These are phyloP conservation scores for Geotrypetes seraphini DNA, from an alignment of 2,797 vertebrate species.

Conservation along the genomic window DNA sequence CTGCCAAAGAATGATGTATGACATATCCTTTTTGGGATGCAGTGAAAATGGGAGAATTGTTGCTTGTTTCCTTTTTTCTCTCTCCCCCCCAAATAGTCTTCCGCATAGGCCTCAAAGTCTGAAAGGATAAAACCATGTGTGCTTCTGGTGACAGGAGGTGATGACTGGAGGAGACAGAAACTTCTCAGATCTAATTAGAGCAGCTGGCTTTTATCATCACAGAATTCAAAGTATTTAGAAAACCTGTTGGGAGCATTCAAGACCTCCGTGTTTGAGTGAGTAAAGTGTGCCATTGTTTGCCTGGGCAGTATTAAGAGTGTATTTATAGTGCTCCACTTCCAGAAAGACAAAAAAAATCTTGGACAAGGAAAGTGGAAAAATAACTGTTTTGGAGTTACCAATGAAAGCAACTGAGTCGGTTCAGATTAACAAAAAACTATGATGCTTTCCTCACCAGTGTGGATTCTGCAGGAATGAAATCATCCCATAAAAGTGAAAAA, in stretches of 20 bases:
- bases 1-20: conserved; percentile 2
- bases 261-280: conserved; percentile 19
- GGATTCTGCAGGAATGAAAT: background rate
- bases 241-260: conserved; percentile 25
- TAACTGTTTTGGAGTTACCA: conserved; percentile 14
- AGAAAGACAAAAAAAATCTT: conserved; percentile 3
- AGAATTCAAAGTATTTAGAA: conserved; percentile 14
- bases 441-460: background rate
- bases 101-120: too few species aligned
- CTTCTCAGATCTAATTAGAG: background rate
- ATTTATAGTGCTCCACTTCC: conserved; percentile 17
- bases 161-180: conserved; percentile 9
- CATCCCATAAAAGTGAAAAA: background rate
- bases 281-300: conserved; percentile 25
- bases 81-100: too few species aligned
- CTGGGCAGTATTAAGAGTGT: conserved; percentile 13
- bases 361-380: conserved; percentile 13
- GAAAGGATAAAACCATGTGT: background rate
- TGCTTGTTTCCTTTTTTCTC: too few species aligned
- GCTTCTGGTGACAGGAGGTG: conserved; percentile 7
- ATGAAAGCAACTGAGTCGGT: background rate
- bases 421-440: background rate
- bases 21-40: too few species aligned
- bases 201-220: conserved; percentile 17
- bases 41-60: too few species aligned